These are phyloP conservation scores for Dasypus novemcinctus DNA, from an alignment of 2,113 vertebrate species.

Conservation along the genomic window DNA sequence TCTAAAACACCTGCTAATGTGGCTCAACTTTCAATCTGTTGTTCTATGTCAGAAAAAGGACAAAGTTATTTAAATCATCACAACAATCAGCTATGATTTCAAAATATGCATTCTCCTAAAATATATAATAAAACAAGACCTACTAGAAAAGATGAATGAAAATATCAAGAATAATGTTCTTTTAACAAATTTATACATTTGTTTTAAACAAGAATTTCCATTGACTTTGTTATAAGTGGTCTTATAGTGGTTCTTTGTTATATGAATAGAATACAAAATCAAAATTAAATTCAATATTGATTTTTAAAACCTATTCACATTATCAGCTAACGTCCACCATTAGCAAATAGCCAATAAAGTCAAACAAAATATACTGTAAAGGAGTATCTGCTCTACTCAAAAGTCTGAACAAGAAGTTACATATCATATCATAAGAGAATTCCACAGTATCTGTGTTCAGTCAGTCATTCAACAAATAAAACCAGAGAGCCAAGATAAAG, in stretches of 20 bases:
- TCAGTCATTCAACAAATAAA: background rate
- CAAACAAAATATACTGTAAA: background rate
- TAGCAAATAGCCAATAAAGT: slow-evolving; percentile 53
- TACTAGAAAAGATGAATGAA: slow-evolving; percentile 18
- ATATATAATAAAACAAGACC: background rate
- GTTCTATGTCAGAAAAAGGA: background rate
- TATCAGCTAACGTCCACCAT: slow-evolving; percentile 34
- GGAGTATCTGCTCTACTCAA: background rate
- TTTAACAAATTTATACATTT: slow-evolving; percentile 34
- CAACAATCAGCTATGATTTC: background rate
- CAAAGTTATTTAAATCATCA: background rate
- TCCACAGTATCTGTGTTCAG: background rate
- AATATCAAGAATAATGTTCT: background rate
- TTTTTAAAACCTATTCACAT: slow-evolving; percentile 47
- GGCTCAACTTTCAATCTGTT: background rate
- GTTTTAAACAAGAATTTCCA: slow-evolving; percentile 18
- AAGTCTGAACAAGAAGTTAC: background rate
- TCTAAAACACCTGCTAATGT: background rate
- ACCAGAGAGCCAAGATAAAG: background rate
- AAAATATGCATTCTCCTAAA: background rate
- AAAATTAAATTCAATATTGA: slow-evolving; percentile 60
- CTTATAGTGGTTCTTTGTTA: slow-evolving; percentile 9
- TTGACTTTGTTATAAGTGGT: background rate
- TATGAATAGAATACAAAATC: background rate
- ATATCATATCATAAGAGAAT: background rate